Evolutionary conservation across 1,140 invertebrate species (phyloP), one percentile per base, ranked within the genome.

Genomic region (Copidosoma floridanum): DNA sequence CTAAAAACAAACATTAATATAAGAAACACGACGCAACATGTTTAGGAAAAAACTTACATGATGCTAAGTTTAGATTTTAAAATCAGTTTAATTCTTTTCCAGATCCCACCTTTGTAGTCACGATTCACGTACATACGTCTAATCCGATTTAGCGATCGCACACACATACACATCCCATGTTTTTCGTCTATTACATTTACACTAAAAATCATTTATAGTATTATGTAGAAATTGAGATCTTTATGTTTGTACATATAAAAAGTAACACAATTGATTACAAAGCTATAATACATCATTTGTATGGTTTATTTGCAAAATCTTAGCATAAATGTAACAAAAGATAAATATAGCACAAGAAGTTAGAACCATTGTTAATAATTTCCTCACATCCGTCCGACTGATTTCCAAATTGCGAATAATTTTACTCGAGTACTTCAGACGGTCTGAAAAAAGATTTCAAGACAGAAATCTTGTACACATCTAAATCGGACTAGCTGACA

Each of bases 1-100:
- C 50, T 54, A 43, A 61, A 61, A 61, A 61, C 58, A 48, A 46
- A 61, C 52, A 61, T 38, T 61, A 61, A 55, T 61, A 48, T 48
- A 61, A 32, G 46, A 23, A 62, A 62, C 46, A 52, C 57, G 50
- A 62, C 52, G 44, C 60, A 56, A 50, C 51, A 56, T 35, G 40
- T 46, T 55, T 29, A 40, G 1, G 41, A 59, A 53, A 41, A 20
- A 38, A 56, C 50, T 47, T 56, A 62, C 52, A 48, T 40, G 46
- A 20, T 21, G 8, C 16, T 56, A 51, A 24, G 21, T 43, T 8
- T 32, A 32, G 29, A 32, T 32, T 32, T 32, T 32, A 32, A 12
- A 51, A 56, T 3, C 52, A 51, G 37, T 43, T 41, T 24, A 41
- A 32, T 35, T 50, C 40, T 61, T 24, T 38, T 43, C 11, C 47